Percentiles rank a stretch among this genome's conserved stretches.
phyloP scores from a whole-genome alignment of 2,113 vertebrate genomes.

The Merops nubicus region DNA sequence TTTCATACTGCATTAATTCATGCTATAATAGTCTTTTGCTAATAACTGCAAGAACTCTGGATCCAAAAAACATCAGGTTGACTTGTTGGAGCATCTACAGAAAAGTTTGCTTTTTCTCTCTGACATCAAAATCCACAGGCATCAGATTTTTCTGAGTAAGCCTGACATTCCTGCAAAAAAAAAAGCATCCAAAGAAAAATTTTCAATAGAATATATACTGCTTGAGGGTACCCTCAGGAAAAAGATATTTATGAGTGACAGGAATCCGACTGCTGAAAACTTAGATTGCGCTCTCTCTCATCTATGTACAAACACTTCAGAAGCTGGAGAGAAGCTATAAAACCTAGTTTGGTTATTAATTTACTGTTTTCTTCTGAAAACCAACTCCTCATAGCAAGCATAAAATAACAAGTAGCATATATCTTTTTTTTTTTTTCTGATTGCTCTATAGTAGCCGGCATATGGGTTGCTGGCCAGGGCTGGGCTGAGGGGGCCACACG shows the following conservation, averaged over 20 bases:
- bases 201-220: not conserved
- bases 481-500: not conserved
- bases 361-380: not conserved
- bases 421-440: not conserved
- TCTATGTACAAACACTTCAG: not conserved
- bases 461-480: not conserved
- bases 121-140: not conserved
- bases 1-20: not conserved
- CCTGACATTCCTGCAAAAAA: not conserved
- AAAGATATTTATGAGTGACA: not conserved
- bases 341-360: not conserved
- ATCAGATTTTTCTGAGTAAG: not conserved
- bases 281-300: not conserved
- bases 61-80: not conserved
- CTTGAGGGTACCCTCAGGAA: not conserved
- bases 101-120: not conserved
- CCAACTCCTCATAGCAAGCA: not conserved
- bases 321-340: not conserved
- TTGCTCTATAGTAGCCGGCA: not conserved
- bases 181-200: conserved; percentile 14
- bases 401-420: not conserved
- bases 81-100: not conserved
- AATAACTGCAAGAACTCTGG: not conserved
- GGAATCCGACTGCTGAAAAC: not conserved
- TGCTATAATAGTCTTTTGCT: not conserved